These are phyloP conservation scores for Drosophila kikkawai DNA, from an alignment of 1,140 invertebrate species.

Conservation along the genomic window DNA sequence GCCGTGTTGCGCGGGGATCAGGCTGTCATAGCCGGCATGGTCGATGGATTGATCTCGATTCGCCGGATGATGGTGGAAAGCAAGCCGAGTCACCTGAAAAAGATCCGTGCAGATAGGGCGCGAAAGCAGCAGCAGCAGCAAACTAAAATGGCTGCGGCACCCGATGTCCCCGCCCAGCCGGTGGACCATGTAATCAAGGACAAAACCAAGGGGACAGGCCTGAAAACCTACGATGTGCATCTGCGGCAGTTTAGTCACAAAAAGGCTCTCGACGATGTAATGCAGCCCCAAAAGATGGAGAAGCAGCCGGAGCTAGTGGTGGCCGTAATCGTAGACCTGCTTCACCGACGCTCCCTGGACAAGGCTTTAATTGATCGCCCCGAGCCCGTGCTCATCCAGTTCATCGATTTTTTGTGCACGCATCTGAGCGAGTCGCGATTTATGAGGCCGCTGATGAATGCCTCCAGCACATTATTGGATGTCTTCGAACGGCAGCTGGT, in stretches of 20 bases:
- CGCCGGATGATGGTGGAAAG: conserved; percentile 89
- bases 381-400: conserved; percentile 87
- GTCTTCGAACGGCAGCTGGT: conserved; percentile 87
- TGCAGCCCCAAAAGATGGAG: conserved; percentile 87
- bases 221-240: conserved; percentile 89
- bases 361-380: conserved; percentile 90
- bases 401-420: conserved; percentile 92
- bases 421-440: conserved; percentile 91
- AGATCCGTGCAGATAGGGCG: conserved; percentile 53
- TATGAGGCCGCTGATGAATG: conserved; percentile 90
- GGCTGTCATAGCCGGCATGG: conserved; percentile 94
- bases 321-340: conserved; percentile 93
- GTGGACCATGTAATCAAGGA: conserved; percentile 86
- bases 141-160: neutral
- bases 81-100: conserved; percentile 78
- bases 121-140: conserved; percentile 83
- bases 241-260: conserved; percentile 93
- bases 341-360: conserved; percentile 90
- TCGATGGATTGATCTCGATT: conserved; percentile 96
- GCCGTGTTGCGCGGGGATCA: conserved; percentile 93
- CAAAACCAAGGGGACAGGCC: conserved; percentile 85
- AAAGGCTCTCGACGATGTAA: conserved; percentile 91
- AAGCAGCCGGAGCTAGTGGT: conserved; percentile 92
- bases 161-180: conserved; percentile 74
- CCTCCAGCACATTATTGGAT: conserved; percentile 90